These are phyloP conservation scores for Channallabes apus DNA, from an alignment of 2,797 vertebrate genomes.

Conservation along the genomic window DNA sequence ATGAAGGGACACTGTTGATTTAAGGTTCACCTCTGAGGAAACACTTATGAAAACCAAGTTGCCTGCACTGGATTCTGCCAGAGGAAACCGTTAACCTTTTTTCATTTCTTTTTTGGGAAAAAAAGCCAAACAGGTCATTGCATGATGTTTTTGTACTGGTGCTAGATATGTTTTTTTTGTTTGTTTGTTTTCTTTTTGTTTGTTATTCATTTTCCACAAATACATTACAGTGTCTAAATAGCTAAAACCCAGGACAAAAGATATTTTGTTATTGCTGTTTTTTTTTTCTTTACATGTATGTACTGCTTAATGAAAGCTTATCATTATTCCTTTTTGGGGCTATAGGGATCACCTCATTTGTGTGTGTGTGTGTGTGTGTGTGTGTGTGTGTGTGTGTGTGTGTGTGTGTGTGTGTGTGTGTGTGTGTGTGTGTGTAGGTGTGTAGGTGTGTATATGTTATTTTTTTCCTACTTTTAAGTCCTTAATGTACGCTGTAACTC, in stretches of 20 bases:
- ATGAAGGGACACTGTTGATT: slow-evolving; percentile 67
- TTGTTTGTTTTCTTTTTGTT: slow-evolving; percentile 70
- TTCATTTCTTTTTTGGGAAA: slow-evolving; percentile 41
- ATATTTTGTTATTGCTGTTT: slow-evolving; percentile 46
- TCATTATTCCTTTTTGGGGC: background rate
- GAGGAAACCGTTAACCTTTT: slow-evolving; percentile 70
- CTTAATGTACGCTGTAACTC: slow-evolving; percentile 9
- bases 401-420: too few relatives aligned
- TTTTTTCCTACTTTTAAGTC: slow-evolving; percentile 7
- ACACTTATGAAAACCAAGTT: slow-evolving; percentile 70
- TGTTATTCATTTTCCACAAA: slow-evolving; percentile 35
- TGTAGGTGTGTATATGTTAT: background rate
- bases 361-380: background rate
- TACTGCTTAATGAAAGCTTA: background rate
- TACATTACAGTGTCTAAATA: slow-evolving; percentile 64
- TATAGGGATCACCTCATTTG: background rate
- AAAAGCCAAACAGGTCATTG: slow-evolving; percentile 69
- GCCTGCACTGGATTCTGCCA: slow-evolving; percentile 84
- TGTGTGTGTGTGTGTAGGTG: too few relatives aligned
- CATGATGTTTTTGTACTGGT: slow-evolving; percentile 82
- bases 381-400: too few relatives aligned
- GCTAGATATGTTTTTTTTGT: slow-evolving; percentile 76
- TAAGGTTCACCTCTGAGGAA: slow-evolving; percentile 75
- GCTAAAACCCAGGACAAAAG: slow-evolving; percentile 58
- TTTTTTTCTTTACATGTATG: slow-evolving; percentile 53